Evolutionary conservation across 2,113 vertebrate species (phyloP).

Genomic region (Cinclus cinclus): DNA sequence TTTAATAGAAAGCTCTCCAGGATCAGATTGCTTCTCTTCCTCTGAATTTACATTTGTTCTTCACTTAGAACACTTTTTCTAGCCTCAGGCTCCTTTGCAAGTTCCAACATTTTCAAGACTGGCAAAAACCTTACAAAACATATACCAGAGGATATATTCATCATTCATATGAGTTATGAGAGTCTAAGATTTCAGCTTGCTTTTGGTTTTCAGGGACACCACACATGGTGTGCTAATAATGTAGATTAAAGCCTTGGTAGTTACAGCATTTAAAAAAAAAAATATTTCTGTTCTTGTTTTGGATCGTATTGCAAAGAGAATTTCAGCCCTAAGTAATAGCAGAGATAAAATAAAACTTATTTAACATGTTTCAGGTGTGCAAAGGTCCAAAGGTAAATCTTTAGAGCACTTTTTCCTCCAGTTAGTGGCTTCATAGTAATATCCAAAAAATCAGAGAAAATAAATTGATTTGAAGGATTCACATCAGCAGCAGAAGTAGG

Average conservation of each 20-base stretch:
- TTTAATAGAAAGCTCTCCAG: not conserved
- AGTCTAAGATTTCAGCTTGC: not conserved
- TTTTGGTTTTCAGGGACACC: conserved; percentile 2
- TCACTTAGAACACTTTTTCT: not conserved
- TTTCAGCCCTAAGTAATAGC: not conserved
- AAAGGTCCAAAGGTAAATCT: not conserved
- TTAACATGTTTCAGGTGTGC: not conserved
- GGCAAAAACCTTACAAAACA: not conserved
- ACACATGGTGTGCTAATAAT: not conserved
- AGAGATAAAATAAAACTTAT: not conserved
- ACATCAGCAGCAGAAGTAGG: not conserved
- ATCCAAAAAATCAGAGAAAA: not conserved
- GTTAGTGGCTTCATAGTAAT: not conserved
- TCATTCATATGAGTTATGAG: not conserved
- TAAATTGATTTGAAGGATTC: not conserved
- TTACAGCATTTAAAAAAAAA: no score
- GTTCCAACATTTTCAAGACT: not conserved
- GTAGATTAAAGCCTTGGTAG: not conserved
- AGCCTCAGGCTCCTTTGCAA: not conserved
- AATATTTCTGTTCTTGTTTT: not conserved
- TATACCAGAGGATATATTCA: not conserved
- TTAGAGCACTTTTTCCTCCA: not conserved
- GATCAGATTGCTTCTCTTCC: not conserved
- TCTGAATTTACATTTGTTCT: not conserved
- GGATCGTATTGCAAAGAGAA: not conserved